A percentile compares a stretch with the other conserved stretches of the same genome.
Evolutionary conservation across 35 echinoderm and acorn worm species (phyloP).

Genomic region (Holothuria glaberrima): DNA sequence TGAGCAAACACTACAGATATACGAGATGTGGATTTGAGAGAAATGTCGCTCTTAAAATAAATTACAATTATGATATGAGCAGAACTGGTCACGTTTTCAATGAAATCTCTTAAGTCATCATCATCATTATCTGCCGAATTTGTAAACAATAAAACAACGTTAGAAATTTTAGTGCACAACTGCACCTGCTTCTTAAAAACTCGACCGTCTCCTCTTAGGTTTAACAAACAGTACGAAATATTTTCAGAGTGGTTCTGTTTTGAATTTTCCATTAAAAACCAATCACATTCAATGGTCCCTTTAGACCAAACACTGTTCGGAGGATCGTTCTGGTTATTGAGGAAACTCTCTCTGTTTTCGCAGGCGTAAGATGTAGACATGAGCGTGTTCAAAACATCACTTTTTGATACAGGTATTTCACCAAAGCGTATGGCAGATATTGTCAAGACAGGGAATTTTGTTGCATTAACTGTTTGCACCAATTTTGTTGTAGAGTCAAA

Average conservation of each 20-base stretch:
- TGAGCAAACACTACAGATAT: neutral
- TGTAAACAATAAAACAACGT: neutral
- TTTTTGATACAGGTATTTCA: slow-evolving; percentile 8
- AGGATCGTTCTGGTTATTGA: neutral
- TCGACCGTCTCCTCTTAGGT: neutral
- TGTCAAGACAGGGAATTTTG: neutral
- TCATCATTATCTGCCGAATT: neutral
- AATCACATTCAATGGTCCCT: slow-evolving; percentile 11
- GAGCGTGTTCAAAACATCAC: slow-evolving; percentile 2
- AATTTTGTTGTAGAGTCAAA: neutral
- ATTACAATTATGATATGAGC: slow-evolving; percentile 1
- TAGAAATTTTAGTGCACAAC: neutral
- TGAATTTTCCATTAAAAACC: neutral
- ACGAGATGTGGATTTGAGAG: neutral
- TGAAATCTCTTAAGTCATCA: neutral
- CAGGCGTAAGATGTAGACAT: neutral
- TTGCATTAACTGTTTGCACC: neutral
- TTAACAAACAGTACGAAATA: neutral
- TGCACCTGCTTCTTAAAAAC: neutral
- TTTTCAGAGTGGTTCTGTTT: neutral
- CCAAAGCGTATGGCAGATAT: slow-evolving; percentile 26
- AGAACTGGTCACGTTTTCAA: neutral
- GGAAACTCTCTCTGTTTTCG: neutral
- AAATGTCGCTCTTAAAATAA: neutral
- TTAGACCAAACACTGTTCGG: neutral